Conservation (phyloP, 2,888 invertebrate species). For the Gymnoscelis rufifasciata region DNA sequence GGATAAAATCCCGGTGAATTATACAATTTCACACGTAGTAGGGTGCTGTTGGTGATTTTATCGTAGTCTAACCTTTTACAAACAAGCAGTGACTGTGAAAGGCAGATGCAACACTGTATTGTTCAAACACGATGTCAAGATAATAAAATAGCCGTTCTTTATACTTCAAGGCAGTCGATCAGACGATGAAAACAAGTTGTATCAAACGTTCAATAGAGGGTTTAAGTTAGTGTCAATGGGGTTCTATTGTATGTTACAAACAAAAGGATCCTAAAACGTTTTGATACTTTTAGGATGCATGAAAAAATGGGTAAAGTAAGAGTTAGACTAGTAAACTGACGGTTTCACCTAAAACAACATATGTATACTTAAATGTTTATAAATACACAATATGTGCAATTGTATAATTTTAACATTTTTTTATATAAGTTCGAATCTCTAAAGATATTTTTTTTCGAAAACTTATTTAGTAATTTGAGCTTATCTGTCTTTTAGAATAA, state of each 20-base stretch:
- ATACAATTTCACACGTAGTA: slow-evolving; percentile 65
- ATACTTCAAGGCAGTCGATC: background rate
- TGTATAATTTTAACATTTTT: too few species aligned
- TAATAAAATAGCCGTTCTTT: slow-evolving; percentile 1
- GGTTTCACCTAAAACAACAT: too few species aligned
- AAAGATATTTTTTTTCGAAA: too few species aligned
- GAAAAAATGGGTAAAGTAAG: too few species aligned
- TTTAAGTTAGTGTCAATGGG: background rate
- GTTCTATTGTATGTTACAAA: background rate
- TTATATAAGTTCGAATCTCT: too few species aligned
- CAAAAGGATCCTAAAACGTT: background rate
- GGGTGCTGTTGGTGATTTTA: slow-evolving; percentile 52
- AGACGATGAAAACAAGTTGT: slow-evolving; percentile 4
- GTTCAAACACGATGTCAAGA: slow-evolving; percentile 5
- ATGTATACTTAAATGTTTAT: too few species aligned
- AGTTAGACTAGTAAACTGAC: too few species aligned
- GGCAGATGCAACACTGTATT: slow-evolving; percentile 19
- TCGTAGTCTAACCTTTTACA: slow-evolving; percentile 44
- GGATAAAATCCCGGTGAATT: slow-evolving; percentile 55
- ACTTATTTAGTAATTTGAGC: too few species aligned
- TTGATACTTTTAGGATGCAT: too few species aligned
- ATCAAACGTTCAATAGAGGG: background rate
- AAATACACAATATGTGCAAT: too few species aligned
- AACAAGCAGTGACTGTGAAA: slow-evolving; percentile 30
- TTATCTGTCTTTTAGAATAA: too few species aligned